Percentiles rank a stretch among this genome's conserved stretches.
Evolutionary conservation across 2,888 invertebrate species (phyloP).

Genomic region (Lepas anatifera): DNA sequence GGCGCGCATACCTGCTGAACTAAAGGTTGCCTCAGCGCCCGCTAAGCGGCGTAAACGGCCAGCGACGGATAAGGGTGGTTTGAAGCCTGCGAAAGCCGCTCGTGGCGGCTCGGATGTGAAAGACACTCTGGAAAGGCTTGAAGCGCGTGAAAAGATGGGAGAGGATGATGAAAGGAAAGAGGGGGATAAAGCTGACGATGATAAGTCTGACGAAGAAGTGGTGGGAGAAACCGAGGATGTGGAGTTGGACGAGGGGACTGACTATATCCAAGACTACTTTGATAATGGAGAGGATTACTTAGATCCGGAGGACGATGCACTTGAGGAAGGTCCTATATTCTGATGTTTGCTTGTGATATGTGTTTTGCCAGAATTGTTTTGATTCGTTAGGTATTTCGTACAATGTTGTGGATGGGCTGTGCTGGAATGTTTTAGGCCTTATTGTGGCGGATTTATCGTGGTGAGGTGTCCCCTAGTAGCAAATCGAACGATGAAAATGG

Average conservation of each 20-base stretch:
- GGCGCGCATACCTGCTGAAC: slow-evolving; percentile 28
- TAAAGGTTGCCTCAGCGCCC: slow-evolving; percentile 23
- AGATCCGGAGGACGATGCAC: slow-evolving; percentile 65
- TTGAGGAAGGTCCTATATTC: slow-evolving; percentile 25
- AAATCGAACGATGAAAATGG: too few species aligned
- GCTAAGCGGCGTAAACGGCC: slow-evolving; percentile 10
- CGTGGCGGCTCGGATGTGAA: slow-evolving; percentile 25
- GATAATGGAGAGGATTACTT: slow-evolving; percentile 70
- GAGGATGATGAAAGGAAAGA: slow-evolving; percentile 25
- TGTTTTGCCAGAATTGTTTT: too few species aligned
- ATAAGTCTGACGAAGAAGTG: slow-evolving; percentile 46
- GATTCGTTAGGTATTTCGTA: too few species aligned
- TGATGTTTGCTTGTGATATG: slow-evolving; percentile 9
- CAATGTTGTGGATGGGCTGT: too few species aligned
- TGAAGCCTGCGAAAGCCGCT: slow-evolving; percentile 18
- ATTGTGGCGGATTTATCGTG: too few species aligned
- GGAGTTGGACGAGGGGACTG: slow-evolving; percentile 79
- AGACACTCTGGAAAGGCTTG: slow-evolving; percentile 22
- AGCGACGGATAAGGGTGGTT: not conserved
- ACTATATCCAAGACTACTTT: slow-evolving; percentile 75
- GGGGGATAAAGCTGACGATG: slow-evolving; percentile 42
- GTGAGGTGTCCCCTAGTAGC: too few species aligned
- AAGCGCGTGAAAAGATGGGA: slow-evolving; percentile 21
- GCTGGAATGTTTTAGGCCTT: too few species aligned
- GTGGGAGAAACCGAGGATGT: slow-evolving; percentile 48